Conservation (phyloP, 2,888 invertebrate species). For the Cheilosia pagana region DNA sequence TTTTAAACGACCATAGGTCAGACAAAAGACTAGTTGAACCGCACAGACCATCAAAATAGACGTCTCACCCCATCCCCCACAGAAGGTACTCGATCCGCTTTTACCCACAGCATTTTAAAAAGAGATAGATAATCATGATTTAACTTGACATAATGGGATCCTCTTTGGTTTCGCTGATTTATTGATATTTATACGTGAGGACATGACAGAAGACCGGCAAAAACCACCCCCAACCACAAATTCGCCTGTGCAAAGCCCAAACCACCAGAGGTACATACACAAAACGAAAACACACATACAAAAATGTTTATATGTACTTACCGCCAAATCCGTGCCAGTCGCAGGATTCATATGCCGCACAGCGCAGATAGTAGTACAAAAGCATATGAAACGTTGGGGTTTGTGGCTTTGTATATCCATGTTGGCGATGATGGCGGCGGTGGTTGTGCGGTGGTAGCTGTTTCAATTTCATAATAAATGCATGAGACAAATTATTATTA, state of each 20-base stretch:
- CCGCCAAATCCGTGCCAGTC: constrained; percentile 5
- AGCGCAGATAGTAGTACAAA: constrained; percentile 20
- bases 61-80: no score
- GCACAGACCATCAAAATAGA: no score
- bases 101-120: constrained; percentile 1
- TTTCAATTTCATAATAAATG: constrained; percentile 73
- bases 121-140: constrained; percentile 63
- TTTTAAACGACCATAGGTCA: no score
- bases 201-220: constrained; percentile 37
- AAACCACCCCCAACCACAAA: not conserved
- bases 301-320: not conserved
- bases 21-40: no score
- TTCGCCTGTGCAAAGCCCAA: not conserved
- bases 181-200: constrained; percentile 67
- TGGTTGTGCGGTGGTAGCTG: constrained; percentile 54
- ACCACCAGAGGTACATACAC: not conserved
- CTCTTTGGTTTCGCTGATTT: constrained; percentile 69
- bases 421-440: constrained; percentile 59
- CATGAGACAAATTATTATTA: constrained; percentile 74
- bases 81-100: no score
- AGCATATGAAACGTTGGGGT: constrained; percentile 58
- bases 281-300: not conserved
- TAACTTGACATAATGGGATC: constrained; percentile 71
- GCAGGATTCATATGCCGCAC: constrained; percentile 39
- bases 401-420: constrained; percentile 59